Evolutionary conservation across 2,888 invertebrate species (phyloP), one percentile per base, ranked within the genome.

Genomic region (Harpagoxenus sublaevis): DNA sequence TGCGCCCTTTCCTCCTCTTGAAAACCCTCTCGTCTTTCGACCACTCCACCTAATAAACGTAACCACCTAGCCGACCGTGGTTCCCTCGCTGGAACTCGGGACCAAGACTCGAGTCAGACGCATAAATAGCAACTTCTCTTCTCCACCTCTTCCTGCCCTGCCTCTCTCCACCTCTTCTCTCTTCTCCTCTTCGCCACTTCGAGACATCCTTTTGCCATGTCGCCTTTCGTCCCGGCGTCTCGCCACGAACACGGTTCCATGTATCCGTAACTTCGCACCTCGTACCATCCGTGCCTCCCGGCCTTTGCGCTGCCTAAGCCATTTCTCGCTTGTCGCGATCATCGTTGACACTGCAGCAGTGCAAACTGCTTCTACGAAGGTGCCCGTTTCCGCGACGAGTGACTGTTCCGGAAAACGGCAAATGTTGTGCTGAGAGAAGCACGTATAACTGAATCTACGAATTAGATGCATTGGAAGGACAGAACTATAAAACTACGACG

Each of bases 71-170:
- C 83, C 83, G 71, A 66, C 62, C 85, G 84, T 86, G 48, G 18
- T 84, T 84, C 70, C 45, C 84, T 77, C 86, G 73, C 75, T 53
- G 88, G 85, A 87, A 88, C 87, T 86, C 82, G 85, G 88, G 85
- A 86, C 86, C 88, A 62, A 84, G 87, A 23, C 78, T 62, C 86
- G 83, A 87, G 83, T 85, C 91, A 90, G 90, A 88, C 91, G 78
- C 90, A 91, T 86, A 91, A 92, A 91, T 91, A 91, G 86, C 87
- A 79, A 65, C 86, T 75, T 77, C 84, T 68, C 65, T 81, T 74
- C 71, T 65, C 48, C 62, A 53, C 45, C 57, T 65, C 74, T 35
- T 62, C 23, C 18, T 83, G 55, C 66, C 23, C 18, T 83, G 55
- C 66, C 70, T 2, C 62, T 55, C 78, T 45, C 18, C 45, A n/a